Base-by-base conservation (phyloP, 2,797 vertebrate genomes). In the Falco cherrug region DNA sequence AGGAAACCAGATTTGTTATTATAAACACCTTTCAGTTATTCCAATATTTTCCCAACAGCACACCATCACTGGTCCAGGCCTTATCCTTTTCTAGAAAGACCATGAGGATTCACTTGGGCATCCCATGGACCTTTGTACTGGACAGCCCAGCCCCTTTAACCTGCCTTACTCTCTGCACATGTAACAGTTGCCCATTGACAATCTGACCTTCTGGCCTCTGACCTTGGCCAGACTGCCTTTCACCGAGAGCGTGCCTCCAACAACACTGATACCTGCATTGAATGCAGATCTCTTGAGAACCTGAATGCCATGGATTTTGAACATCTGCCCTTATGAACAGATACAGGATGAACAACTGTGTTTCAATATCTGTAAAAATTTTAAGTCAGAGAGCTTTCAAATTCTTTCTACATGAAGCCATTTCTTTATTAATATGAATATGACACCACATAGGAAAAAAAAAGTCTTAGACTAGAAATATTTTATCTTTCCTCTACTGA, bases 101-200 rank as follows among this genome's bases (percentile, higher is more conserved):
- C 17, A 2, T 1, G 0, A 60, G 13, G 37, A 50, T 20, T 60
- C 28, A 48, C 8, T 9, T 33, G 6, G 4, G 6, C 39, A 33
- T 47, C 13, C 57, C 21, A 31, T 17, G 6, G 7, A 70, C 22
- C 31, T 59, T 35, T 13, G 2, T 33, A 60, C 24, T 64, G 35
- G 64, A 29, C 41, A 75, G 2, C 3, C 6, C 17, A 79, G 11
- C 1, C 3, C 3, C 20, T 61, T 79, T n/a, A 48, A 70, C 51
- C 15, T 37, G 33, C 15, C 5, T 29, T 45, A 18, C 48, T 71
- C 48, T 76, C 50, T 87, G 81, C 47, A 53, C 4, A 4, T 45
- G 4, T 12, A 57, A 6, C 6, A 45, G 31, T 8, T 57, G 22
- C 3, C 25, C 17, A 25, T 9, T 28, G 20, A 21, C 77, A 25